These are phyloP conservation scores for Ophioninae sp. DNA, from an alignment of 2,888 invertebrate species.

Conservation along the genomic window DNA sequence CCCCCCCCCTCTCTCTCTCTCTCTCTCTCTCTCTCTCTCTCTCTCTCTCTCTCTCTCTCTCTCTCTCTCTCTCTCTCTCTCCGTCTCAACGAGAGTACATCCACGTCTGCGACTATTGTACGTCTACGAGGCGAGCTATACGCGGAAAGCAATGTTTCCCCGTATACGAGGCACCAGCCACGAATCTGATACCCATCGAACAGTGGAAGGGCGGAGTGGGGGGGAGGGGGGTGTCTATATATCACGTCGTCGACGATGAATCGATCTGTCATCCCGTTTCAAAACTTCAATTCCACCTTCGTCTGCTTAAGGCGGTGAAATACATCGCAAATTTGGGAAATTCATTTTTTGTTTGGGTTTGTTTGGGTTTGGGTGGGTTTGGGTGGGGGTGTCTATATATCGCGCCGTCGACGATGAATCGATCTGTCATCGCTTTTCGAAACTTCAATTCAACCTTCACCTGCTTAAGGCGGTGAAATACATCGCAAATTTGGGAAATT, in stretches of 20 bases:
- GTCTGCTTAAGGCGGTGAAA: background rate
- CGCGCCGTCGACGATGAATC: constrained; percentile 11
- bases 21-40: too few relatives aligned
- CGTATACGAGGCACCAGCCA: background rate
- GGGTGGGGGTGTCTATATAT: too few relatives aligned
- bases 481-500: background rate
- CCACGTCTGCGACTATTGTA: constrained; percentile 37
- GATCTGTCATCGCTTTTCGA: background rate
- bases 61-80: background rate
- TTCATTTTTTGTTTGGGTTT: too few relatives aligned
- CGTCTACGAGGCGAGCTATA: constrained; percentile 9
- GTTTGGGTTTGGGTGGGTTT: too few relatives aligned
- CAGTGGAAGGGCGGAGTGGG: too few relatives aligned
- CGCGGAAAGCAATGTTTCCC: constrained; percentile 5
- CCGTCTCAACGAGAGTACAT: constrained; percentile 8
- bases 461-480: background rate
- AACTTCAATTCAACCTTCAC: background rate
- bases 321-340: background rate
- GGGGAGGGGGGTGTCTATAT: too few relatives aligned
- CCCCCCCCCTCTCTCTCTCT: too few relatives aligned
- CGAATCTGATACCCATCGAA: constrained; percentile 26
- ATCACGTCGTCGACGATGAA: constrained; percentile 12
- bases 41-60: too few relatives aligned
- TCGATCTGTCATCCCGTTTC: constrained; percentile 3
- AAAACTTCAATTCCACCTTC: background rate